Conservation (phyloP, 1,140 invertebrate genomes). For the Danaus plexippus region DNA sequence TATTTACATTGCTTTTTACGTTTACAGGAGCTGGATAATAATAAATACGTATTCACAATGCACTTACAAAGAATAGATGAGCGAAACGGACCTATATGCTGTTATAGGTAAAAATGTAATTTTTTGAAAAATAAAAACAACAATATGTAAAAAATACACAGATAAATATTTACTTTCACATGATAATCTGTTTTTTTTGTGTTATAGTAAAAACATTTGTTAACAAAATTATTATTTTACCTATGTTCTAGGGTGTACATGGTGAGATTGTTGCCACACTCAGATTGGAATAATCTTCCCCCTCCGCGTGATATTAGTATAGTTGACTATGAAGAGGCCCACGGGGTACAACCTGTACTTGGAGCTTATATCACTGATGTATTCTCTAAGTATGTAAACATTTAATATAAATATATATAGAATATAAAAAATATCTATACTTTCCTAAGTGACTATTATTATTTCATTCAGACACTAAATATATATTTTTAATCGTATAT, state of each 20-base stretch:
- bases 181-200: too few relatives aligned
- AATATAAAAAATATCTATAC: too few relatives aligned
- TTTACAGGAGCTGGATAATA: conserved; percentile 73
- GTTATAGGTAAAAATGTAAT: conserved; percentile 73
- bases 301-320: conserved; percentile 78
- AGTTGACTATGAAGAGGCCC: conserved; percentile 81
- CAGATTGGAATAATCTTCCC: conserved; percentile 77
- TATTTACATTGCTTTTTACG: not conserved
- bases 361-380: conserved; percentile 88
- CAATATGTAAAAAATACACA: too few relatives aligned
- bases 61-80: conserved; percentile 83
- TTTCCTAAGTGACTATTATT: too few relatives aligned
- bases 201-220: too few relatives aligned
- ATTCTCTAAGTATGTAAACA: conserved; percentile 75
- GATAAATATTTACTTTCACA: too few relatives aligned
- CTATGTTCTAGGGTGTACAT: conserved; percentile 76
- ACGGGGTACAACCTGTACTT: conserved; percentile 56
- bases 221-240: too few relatives aligned
- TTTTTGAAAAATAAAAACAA: too few relatives aligned
- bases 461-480: not conserved
- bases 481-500: not conserved
- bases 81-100: conserved; percentile 89
- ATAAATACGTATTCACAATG: conserved; percentile 80
- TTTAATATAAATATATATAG: too few relatives aligned
- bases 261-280: conserved; percentile 77